Evolutionary conservation across 2,113 vertebrate species (phyloP).

Genomic region (Prochilodus magdalenae): DNA sequence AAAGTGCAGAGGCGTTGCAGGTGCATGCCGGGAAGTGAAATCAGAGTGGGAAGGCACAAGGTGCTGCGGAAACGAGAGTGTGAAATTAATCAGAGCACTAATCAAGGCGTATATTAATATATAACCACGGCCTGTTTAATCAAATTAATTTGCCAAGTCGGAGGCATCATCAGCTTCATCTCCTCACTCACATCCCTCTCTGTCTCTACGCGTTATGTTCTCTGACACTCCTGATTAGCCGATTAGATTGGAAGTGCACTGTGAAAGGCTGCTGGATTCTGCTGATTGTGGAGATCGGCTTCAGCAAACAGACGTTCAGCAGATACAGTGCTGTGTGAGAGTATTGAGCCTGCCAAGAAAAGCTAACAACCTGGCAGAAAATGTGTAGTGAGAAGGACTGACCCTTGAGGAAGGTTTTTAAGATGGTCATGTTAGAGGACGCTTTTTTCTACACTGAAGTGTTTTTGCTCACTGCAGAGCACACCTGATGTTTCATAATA

Average conservation of each 20-base stretch:
- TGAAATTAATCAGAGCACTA: constrained; percentile 48
- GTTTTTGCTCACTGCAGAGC: no score
- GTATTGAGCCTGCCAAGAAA: no score
- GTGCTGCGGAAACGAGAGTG: constrained; percentile 27
- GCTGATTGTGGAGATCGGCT: constrained; percentile 27
- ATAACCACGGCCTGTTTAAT: constrained; percentile 47
- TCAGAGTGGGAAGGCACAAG: not conserved
- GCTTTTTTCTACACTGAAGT: no score
- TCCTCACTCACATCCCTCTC: not conserved
- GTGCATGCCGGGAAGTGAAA: constrained; percentile 39
- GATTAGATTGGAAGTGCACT: constrained; percentile 55
- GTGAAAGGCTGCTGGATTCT: constrained; percentile 38
- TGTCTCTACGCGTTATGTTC: constrained; percentile 19
- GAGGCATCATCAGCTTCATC: not conserved
- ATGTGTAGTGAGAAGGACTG: no score
- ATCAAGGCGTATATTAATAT: constrained; percentile 47
- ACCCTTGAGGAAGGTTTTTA: no score
- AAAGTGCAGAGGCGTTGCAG: constrained; percentile 7
- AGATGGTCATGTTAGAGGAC: no score
- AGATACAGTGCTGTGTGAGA: no score
- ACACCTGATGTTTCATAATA: no score
- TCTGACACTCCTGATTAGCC: constrained; percentile 43
- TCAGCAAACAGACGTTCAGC: not conserved
- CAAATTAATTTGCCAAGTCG: constrained; percentile 43
- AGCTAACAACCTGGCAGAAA: no score